Conservation (phyloP, 2,797 vertebrate species). For the Poecilia wingei region DNA sequence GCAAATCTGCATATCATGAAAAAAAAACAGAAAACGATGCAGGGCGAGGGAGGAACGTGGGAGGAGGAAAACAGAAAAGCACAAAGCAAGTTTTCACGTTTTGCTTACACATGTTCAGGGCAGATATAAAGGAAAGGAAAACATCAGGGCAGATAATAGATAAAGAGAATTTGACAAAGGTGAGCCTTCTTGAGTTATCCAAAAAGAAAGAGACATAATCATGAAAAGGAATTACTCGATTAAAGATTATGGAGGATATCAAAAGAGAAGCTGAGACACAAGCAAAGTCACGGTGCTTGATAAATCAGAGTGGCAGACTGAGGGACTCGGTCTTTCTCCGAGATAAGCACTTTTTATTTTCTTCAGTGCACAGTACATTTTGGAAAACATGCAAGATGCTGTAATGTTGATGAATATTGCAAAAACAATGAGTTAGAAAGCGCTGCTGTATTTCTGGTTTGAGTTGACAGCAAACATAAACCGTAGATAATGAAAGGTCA, state of each 20-base stretch:
- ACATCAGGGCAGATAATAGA: constrained; percentile 18
- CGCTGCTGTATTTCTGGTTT: background rate
- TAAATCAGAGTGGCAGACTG: constrained; percentile 11
- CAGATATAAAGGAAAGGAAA: background rate
- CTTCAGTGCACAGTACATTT: background rate
- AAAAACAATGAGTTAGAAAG: background rate
- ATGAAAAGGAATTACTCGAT: constrained; percentile 27
- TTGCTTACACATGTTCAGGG: constrained; percentile 12
- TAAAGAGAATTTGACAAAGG: constrained; percentile 23
- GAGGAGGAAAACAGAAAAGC: constrained; percentile 22
- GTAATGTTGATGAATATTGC: background rate
- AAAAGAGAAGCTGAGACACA: constrained; percentile 23
- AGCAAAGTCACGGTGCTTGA: constrained; percentile 40
- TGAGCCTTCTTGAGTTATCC: constrained; percentile 27
- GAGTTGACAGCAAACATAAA: background rate
- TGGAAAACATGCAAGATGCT: background rate
- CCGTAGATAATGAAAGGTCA: background rate
- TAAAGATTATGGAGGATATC: constrained; percentile 33
- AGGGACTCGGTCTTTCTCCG: background rate
- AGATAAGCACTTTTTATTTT: background rate
- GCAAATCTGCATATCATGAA: constrained; percentile 55
- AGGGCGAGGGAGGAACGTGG: constrained; percentile 39
- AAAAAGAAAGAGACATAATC: constrained; percentile 21
- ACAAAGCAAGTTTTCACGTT: constrained; percentile 25
- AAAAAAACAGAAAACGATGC: constrained; percentile 17